Base-by-base conservation (phyloP, 92 coral and sea anemone species). In the Zoanthus sansibaricus region DNA sequence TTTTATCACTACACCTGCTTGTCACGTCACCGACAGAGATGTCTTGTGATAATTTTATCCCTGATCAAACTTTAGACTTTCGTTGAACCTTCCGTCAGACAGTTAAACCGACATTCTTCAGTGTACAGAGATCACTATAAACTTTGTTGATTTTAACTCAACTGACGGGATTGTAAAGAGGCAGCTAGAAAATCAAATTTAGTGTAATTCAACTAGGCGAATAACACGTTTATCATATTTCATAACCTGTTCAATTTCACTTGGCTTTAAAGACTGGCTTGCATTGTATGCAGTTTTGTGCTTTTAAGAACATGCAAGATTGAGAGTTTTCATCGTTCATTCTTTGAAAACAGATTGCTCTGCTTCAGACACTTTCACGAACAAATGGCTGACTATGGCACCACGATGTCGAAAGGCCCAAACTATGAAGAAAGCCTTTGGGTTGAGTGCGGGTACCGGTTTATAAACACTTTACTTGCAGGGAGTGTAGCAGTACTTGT, bases 401-500 rank as follows among this genome's bases (percentile, higher is more conserved):
- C 17, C 33, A 59, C 45, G 18, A 13, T 47, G 58, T 66, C 45
- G 1, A 49, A 31, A 10, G 45, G 45, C 10, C 18, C 46, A 9
- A 56, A 64, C 14, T 67, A 42, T 25, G 69, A 72, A 44, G 91
- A 71, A 21, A 74, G 70, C 1, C 76, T 77, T n/a, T 75, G 89
- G 46, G 31, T 87, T 47, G 91, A 91, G 21, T 91, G 84, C 70
- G 94, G 87, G 52, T 91, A 88, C 94, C 87, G 83, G 59, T 73
- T 88, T 51, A 45, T 88, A 17, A 78, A 87, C 45, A 88, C 91
- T 12, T 15, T 88, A 9, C 75, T 91, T 68, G 89, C 86, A n/a
- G 94, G 94, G 31, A 82, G 82, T 15, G 91, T 84, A 2, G 94
- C 94, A 3, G 89, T 91, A 59, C 73, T 86, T 20, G 91, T 91